Evolutionary conservation across 2,888 invertebrate species (phyloP), one percentile per base, ranked within the genome.

Genomic region (Gerris lacustris): DNA sequence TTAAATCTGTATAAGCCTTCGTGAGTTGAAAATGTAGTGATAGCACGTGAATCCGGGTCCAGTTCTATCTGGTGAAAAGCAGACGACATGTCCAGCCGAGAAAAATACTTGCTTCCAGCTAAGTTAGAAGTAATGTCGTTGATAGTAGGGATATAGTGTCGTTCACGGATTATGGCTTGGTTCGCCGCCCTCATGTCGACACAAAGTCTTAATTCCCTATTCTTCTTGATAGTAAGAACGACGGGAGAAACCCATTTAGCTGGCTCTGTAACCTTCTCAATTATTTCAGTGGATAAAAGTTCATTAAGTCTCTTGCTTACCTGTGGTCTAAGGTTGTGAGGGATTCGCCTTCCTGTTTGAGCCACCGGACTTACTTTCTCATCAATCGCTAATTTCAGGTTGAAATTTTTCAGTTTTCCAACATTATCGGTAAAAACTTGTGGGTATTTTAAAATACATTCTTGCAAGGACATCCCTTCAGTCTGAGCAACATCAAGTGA

Each of bases 1-100:
- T 69, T 66, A 45, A 55, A 64, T 4, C 69, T 15, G 17, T 66
- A 66, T 6, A 69, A 45, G 17, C 69, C 66, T 44, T 63, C 17
- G 18, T 69, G 69, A 6, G 69, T 69, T 6, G 69, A 9, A 43
- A 70, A 70, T n/a, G 70, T 70, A 15, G 68, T 70, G 6, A 70
- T 6, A 17, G 43, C 5, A n/a, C 70, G 68, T n/a, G 67, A 70
- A 5, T 15, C 44, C n/a, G 18, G 6, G 7, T 43, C 62, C 9
- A 70, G 18, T 17, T 62, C 63, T 6, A 55, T 7, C 45, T 68
- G 70, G 6, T 70, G 70, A 63, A 47, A 70, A 11, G 67, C 66
- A 2, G 63, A 18, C 44, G 63, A 66, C 43, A 70, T n/a, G 17
- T 70, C 70, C 5, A 70, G 9, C 45, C 63, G 67, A 44, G 44